Conservation (phyloP, 2,888 invertebrate species). For the Chelonus formosanus region DNA sequence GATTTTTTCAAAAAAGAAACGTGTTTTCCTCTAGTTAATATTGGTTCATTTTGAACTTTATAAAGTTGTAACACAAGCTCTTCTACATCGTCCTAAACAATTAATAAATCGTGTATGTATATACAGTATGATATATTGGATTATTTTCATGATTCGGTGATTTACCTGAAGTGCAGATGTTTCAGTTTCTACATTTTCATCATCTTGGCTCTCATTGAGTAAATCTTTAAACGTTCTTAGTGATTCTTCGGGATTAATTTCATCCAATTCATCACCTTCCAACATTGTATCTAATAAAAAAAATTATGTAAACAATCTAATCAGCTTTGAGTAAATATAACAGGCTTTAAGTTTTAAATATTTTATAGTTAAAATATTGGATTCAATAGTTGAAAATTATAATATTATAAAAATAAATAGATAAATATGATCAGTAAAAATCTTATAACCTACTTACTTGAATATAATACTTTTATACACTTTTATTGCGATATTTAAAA, state of each 20-base stretch:
- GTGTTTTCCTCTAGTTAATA: slow-evolving; percentile 73
- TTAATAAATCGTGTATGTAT: slow-evolving; percentile 33
- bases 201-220: slow-evolving; percentile 67
- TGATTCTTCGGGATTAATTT: slow-evolving; percentile 40
- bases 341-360: too few relatives aligned
- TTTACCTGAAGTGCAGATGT: slow-evolving; percentile 72
- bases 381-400: too few relatives aligned
- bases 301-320: too few relatives aligned
- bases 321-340: too few relatives aligned
- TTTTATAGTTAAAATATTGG: too few relatives aligned
- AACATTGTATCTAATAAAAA: too few relatives aligned
- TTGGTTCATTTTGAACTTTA: slow-evolving; percentile 70
- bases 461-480: too few relatives aligned
- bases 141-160: neutral
- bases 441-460: too few relatives aligned
- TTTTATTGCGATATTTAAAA: too few relatives aligned
- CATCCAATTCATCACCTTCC: neutral
- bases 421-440: too few relatives aligned
- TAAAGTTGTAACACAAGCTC: slow-evolving; percentile 67
- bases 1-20: slow-evolving; percentile 74
- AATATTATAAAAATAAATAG: too few relatives aligned
- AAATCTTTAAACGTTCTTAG: slow-evolving; percentile 58
- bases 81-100: slow-evolving; percentile 70
- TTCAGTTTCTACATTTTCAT: slow-evolving; percentile 70
- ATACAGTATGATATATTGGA: neutral